Conservation (phyloP, 2,113 vertebrate species). For the Platycercus adscitus region DNA sequence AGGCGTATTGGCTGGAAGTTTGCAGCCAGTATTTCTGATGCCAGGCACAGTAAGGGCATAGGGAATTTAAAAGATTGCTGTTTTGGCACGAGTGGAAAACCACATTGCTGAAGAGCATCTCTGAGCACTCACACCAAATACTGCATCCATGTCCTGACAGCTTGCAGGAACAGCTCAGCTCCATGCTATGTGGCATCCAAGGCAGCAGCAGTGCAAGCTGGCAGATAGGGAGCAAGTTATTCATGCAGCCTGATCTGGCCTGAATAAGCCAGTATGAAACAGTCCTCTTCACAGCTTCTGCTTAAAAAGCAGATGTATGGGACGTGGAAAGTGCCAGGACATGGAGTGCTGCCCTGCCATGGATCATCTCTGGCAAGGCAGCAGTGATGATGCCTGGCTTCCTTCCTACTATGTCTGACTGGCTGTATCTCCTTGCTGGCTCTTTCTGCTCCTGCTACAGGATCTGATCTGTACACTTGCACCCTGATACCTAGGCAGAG, state of each 20-base stretch:
- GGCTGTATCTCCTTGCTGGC: not conserved
- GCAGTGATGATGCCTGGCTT: fast-evolving
- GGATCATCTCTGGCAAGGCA: not conserved
- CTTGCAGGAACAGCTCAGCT: not conserved
- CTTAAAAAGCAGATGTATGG: fast-evolving
- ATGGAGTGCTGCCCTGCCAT: not conserved
- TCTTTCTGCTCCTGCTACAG: not conserved
- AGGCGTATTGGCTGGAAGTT: not conserved
- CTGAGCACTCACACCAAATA: not conserved
- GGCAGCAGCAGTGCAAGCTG: not conserved
- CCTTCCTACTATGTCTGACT: fast-evolving
- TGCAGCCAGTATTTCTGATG: not conserved
- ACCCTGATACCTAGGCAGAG: not conserved
- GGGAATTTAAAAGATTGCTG: not conserved
- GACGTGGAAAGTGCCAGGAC: not conserved
- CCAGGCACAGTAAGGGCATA: not conserved
- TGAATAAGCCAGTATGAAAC: not conserved
- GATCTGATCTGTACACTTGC: not conserved
- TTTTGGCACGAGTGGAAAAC: not conserved
- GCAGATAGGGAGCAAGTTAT: not conserved
- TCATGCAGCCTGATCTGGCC: not conserved
- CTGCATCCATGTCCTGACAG: not conserved
- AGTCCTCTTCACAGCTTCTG: not conserved
- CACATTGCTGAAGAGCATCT: not conserved
- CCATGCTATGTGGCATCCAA: fast-evolving